Evolutionary conservation across 2,113 vertebrate species (phyloP), one percentile per base, ranked within the genome.

Genomic region (Tiliqua scincoides): DNA sequence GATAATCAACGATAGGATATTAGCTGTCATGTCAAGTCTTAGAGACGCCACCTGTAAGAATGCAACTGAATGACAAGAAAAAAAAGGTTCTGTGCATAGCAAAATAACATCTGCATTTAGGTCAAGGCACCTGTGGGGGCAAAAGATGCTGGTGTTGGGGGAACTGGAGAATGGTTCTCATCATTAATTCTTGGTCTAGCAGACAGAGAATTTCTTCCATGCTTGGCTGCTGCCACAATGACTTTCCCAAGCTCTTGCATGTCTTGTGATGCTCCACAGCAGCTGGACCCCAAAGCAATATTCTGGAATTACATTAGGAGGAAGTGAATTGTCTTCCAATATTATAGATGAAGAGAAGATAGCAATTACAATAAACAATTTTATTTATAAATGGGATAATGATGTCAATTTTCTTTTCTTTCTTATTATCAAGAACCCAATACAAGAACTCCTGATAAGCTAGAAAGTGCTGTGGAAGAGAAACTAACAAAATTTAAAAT

Each of bases 221-320:
- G 68, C 96, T 97, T 1, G 97, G 96, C 94, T 99, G 98, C 94
- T 98, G 98, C 98, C 99, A 99, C 52, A 99, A 93, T 0, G 98
- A 99, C 73, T 96, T 97, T 37, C 98, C 98, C 74, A 99, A 93
- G 84, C 97, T 98, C 91, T 97, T 98, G 86, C 97, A 96, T 2
- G 98, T 97, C 93, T 97, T 99, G 90, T 98, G 98, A 88, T 98
- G 98, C 84, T 99, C 98, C 91, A 99, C 97, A 11, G 99, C 98
- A 0, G 98, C 98, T 0, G 97, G 96, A 67, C 98, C 99, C 98
- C 99, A 99, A 0, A 99, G 83, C 18, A 99, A 92, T 70, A 96
- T 97, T 87, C 98, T 99, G 87, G 48, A 87, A 91, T 9, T 40
- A 80, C 1, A 48, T 85, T 83, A 84, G 61, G 89, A 83, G 77